phyloP scores from a whole-genome alignment of 2,888 invertebrate species.

The Eristalis tenax region DNA sequence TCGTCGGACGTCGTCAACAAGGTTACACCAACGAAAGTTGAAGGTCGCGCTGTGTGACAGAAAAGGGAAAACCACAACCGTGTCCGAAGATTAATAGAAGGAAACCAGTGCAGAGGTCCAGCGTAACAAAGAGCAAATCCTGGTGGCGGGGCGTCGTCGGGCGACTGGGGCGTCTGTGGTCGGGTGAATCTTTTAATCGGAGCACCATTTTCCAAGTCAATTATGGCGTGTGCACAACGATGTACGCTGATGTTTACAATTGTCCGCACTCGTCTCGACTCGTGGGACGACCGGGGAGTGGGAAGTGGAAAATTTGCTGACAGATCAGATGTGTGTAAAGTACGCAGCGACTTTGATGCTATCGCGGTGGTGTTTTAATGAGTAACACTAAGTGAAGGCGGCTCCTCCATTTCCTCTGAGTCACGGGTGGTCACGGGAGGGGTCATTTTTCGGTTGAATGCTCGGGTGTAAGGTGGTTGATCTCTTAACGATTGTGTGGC shows the following conservation, averaged over 20 bases:
- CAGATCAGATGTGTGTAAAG: background rate
- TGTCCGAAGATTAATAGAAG: constrained; percentile 43
- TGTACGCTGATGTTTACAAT: constrained; percentile 45
- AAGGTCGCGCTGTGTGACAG: constrained; percentile 55
- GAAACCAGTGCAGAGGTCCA: background rate
- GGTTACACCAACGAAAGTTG: constrained; percentile 50
- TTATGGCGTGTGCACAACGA: constrained; percentile 28
- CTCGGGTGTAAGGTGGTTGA: background rate
- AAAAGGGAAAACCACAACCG: constrained; percentile 22
- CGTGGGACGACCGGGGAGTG: background rate
- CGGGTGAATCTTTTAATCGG: constrained; percentile 29
- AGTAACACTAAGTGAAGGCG: background rate
- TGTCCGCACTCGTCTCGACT: constrained; percentile 18
- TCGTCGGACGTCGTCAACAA: constrained; percentile 39
- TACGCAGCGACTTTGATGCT: background rate
- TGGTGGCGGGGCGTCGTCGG: constrained; percentile 34
- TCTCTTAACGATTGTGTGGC: background rate
- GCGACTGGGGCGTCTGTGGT: background rate
- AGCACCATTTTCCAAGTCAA: constrained; percentile 32
- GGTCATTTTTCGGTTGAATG: background rate
- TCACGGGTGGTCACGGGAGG: background rate
- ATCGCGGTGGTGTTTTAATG: background rate
- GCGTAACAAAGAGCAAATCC: constrained; percentile 23
- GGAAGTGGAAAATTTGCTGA: constrained; percentile 11
- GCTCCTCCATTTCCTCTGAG: background rate